Evolutionary conservation across 2,113 vertebrate species (phyloP), one percentile per base, ranked within the genome.

Genomic region (Vanacampus margaritifer): DNA sequence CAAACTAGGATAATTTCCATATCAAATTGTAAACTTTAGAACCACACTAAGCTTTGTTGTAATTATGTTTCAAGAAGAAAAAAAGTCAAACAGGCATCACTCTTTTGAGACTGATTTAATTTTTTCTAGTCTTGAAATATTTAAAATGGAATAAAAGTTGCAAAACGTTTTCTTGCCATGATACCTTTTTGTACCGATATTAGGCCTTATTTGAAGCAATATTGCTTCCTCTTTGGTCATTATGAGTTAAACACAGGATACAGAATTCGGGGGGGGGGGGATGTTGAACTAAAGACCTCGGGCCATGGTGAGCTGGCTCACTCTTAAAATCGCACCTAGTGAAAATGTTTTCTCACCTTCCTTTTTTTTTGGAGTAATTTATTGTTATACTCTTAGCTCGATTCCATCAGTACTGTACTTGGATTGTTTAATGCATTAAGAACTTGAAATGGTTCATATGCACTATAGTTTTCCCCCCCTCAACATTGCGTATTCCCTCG

Each of bases 291-390:
- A 7, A 28, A 61, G 66, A n/a, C 53, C 69, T 65, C 2, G n/a
- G 65, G 60, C 64, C 68, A 1, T 19, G 45, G 78, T 83, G 83
- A 87, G 88, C 86, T 79, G 88, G 82, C 84, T 86, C 85, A 82
- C 84, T 73, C 50, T 71, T 21, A 61, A 63, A 72, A 82, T 59
- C 74, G 76, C 75, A 71, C 61, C 50, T 68, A 3, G 24, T 74
- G 51, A 61, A 74, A 68, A 41, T 11, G 69, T 59, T 48, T 58
- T 71, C 69, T 82, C 8, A 2, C 68, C 17, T 19, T 61, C 19
- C 37, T 37, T 61, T 46, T 41, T 46, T 19, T 46, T 6, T 1
- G 19, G 17, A 21, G 17, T 46, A 23, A n/a, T 23, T 23, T 51
- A 24, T 53, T 23, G 50, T 23, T 53, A 1, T 24, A 23, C 21